Evolutionary conservation across 2,797 vertebrate genomes (phyloP).

Genomic region (Eleutherodactylus coqui): DNA sequence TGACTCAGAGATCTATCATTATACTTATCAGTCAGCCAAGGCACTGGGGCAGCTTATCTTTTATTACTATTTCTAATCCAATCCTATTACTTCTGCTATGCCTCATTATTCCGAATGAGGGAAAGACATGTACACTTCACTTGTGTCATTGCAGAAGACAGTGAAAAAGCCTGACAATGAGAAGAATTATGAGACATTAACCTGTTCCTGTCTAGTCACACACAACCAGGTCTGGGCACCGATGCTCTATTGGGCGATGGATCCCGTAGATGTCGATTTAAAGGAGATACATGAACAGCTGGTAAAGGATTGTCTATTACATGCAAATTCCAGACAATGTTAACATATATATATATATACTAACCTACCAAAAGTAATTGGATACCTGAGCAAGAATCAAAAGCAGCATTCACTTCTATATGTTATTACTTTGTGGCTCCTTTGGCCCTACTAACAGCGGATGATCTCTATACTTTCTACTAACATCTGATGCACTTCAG

Average conservation of each 20-base stretch:
- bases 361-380: too few species aligned
- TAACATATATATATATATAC: too few species aligned
- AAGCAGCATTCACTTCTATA: too few species aligned
- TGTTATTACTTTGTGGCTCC: too few species aligned
- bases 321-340: background rate
- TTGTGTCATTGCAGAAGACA: background rate
- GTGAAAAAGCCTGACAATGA: background rate
- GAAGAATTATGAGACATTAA: slow-evolving; percentile 18
- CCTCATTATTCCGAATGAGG: slow-evolving; percentile 45
- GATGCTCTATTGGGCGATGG: background rate
- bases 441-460: too few species aligned
- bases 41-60: slow-evolving; percentile 35
- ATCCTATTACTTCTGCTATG: slow-evolving; percentile 49
- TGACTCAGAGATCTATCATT: slow-evolving; percentile 43
- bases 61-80: slow-evolving; percentile 48
- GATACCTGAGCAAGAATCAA: too few species aligned
- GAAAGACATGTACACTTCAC: slow-evolving; percentile 28
- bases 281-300: background rate
- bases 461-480: too few species aligned
- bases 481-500: too few species aligned
- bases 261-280: background rate
- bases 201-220: background rate
- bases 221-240: background rate
- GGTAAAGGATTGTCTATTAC: background rate
- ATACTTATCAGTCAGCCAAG: slow-evolving; percentile 41